These are phyloP conservation scores for Adelges cooleyi DNA, from an alignment of 1,140 invertebrate species.

Conservation along the genomic window DNA sequence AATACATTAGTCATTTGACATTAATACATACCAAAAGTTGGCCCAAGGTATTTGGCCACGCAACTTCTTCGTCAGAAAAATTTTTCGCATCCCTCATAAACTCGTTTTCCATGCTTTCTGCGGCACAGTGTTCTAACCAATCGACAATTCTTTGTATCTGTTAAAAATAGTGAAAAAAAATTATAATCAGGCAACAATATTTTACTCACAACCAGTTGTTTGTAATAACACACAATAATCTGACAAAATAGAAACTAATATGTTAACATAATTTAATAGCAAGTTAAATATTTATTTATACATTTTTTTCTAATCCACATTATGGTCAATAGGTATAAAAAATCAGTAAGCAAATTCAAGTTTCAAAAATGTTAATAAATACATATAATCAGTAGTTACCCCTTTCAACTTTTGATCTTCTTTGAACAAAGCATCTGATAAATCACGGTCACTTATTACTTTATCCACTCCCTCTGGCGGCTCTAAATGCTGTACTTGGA, in stretches of 20 bases:
- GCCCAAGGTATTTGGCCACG: conserved; percentile 84
- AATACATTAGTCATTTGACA: neutral
- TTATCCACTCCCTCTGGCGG: conserved; percentile 39
- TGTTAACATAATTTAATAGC: no score
- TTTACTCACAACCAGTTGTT: neutral
- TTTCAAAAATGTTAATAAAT: neutral
- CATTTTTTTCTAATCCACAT: no score
- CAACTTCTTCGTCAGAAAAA: conserved; percentile 60
- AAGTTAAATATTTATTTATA: no score
- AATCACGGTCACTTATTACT: conserved; percentile 49
- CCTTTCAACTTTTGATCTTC: conserved; percentile 56
- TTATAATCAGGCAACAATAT: conserved; percentile 7
- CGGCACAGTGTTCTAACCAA: conserved; percentile 77
- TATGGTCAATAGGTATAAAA: no score
- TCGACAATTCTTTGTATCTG: conserved; percentile 74
- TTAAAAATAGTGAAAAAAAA: conserved; percentile 26
- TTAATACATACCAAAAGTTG: conserved; percentile 47
- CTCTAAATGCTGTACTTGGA: conserved; percentile 50
- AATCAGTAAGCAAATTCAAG: no score
- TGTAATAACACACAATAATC: no score
- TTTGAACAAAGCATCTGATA: conserved; percentile 49
- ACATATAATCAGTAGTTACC: conserved; percentile 34
- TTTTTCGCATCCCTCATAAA: conserved; percentile 52
- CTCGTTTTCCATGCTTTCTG: conserved; percentile 48
- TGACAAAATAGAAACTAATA: no score